phyloP scores from a whole-genome alignment of 2,113 vertebrate species.

The Neoarius graeffei region DNA sequence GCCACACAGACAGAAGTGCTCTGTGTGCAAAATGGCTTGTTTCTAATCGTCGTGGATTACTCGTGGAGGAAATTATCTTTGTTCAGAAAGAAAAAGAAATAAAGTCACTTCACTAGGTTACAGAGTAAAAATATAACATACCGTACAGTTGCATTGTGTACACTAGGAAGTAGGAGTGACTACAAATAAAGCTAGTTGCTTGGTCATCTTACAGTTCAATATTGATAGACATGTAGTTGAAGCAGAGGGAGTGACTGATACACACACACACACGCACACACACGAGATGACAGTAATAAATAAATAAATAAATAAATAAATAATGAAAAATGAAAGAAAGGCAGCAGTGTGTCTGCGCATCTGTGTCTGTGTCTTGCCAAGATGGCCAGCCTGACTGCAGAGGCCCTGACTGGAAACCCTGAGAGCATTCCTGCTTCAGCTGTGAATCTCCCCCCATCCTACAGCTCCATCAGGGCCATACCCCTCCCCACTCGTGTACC shows the following conservation, averaged over 20 bases:
- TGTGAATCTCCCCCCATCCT: constrained; percentile 65
- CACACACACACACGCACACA: not conserved
- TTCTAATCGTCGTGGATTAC: not conserved
- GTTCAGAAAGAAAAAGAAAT: not conserved
- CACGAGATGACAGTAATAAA: constrained; percentile 53
- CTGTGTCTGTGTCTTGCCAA: constrained; percentile 64
- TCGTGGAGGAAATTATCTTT: not conserved
- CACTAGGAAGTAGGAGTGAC: not conserved
- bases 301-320: constrained; percentile 34
- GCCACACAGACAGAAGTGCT: not conserved
- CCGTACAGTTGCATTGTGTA: not conserved
- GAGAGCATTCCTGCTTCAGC: constrained; percentile 73
- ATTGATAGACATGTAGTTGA: constrained; percentile 25
- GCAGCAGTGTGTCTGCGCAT: constrained; percentile 64
- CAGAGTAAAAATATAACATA: not conserved
- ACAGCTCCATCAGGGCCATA: constrained; percentile 33
- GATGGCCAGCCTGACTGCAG: constrained; percentile 55
- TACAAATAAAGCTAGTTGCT: not conserved
- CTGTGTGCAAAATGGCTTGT: not conserved
- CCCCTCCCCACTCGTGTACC: constrained; percentile 57
- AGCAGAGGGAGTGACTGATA: constrained; percentile 45
- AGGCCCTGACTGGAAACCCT: constrained; percentile 59
- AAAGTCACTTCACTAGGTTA: not conserved
- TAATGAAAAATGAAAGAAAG: constrained; percentile 57
- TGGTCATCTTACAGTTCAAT: constrained; percentile 9